Evolutionary conservation across 2,113 vertebrate genomes (phyloP).

Genomic region (Nycticryphes semicollaris): DNA sequence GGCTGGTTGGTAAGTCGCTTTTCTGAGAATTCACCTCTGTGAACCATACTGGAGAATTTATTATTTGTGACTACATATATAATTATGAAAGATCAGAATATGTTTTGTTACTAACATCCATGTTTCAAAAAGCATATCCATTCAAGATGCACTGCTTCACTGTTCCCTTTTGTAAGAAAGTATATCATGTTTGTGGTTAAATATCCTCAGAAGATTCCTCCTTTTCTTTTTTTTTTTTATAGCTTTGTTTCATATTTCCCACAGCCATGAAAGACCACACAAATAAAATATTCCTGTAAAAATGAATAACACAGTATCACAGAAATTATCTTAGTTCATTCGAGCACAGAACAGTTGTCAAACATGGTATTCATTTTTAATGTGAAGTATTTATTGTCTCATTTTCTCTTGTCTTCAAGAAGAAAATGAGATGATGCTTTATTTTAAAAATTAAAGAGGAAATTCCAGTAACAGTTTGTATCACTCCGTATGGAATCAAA

Average conservation of each 20-base stretch:
- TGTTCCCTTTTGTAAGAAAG: background rate
- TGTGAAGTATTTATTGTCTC: slow-evolving; percentile 1
- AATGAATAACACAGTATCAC: slow-evolving; percentile 12
- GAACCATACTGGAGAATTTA: background rate
- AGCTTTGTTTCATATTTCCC: slow-evolving; percentile 23
- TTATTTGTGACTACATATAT: background rate
- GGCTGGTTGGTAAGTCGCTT: background rate
- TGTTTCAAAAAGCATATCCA: slow-evolving; percentile 13
- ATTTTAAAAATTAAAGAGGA: slow-evolving; percentile 43
- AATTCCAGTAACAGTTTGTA: slow-evolving; percentile 12
- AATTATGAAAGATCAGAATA: background rate
- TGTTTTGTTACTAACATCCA: background rate
- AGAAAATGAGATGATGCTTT: slow-evolving; percentile 20
- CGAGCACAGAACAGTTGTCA: slow-evolving; percentile 30
- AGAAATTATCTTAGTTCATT: slow-evolving; percentile 48
- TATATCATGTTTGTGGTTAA: slow-evolving; percentile 47
- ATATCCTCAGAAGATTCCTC: background rate
- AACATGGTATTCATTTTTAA: slow-evolving; percentile 25
- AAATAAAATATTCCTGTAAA: slow-evolving; percentile 50
- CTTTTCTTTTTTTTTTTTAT: background rate
- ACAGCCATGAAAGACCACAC: slow-evolving; percentile 35
- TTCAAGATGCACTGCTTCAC: background rate
- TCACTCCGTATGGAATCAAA: background rate
- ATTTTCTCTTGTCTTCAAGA: slow-evolving; percentile 28
- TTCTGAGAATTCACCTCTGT: background rate